phyloP scores from a whole-genome alignment of 2,113 vertebrate genomes.

The Platichthys stellatus region DNA sequence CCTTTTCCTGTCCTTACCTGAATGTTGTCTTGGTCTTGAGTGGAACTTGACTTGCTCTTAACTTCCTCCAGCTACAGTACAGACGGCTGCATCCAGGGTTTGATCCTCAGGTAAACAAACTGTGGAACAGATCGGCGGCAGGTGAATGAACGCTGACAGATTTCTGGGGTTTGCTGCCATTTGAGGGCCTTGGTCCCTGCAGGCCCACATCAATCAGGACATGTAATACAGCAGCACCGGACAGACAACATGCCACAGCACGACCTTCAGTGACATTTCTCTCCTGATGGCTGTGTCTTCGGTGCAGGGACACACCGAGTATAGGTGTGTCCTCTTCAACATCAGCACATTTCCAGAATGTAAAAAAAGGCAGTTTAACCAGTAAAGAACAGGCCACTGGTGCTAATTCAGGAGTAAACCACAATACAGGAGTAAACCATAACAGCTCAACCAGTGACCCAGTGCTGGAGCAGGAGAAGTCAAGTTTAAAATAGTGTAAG shows the following conservation, averaged over 20 bases:
- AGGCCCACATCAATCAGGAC: background rate
- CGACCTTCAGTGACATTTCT: background rate
- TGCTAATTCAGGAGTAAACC: background rate
- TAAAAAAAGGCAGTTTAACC: background rate
- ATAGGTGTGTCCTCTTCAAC: slow-evolving; percentile 49
- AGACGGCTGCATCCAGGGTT: background rate
- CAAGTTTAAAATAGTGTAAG: background rate
- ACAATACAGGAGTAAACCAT: background rate
- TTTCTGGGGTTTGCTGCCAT: background rate
- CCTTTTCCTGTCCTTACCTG: background rate
- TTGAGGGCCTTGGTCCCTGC: background rate
- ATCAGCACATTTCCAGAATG: background rate
- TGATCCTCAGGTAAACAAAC: background rate
- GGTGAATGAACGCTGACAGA: too few relatives aligned
- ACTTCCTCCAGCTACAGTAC: background rate
- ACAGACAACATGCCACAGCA: background rate
- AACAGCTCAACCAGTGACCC: background rate
- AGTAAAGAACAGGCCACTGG: background rate
- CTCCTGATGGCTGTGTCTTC: background rate
- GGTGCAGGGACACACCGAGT: background rate
- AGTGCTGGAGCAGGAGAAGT: background rate
- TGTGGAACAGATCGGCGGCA: background rate
- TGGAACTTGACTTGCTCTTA: background rate
- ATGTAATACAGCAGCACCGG: background rate
- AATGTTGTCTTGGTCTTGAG: background rate